phyloP scores from a whole-genome alignment of 2,113 vertebrate genomes.

The Podilymbus podiceps region DNA sequence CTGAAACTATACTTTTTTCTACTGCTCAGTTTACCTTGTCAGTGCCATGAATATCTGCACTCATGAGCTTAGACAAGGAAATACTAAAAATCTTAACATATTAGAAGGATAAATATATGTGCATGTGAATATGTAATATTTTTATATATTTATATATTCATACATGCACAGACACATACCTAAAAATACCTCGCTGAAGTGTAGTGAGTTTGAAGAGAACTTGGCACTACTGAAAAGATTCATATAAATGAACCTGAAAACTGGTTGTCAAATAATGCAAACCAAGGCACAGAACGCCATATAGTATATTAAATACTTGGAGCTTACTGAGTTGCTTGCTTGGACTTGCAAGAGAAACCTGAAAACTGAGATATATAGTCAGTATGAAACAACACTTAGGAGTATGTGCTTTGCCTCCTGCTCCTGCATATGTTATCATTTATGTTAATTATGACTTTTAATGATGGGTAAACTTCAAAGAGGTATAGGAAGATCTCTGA shows the following conservation, averaged over 20 bases:
- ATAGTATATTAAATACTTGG: conserved; percentile 33
- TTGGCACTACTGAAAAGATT: conserved; percentile 19
- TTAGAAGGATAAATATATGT: not conserved
- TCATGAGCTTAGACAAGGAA: not conserved
- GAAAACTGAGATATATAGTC: conserved; percentile 23
- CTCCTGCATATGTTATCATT: conserved; percentile 10
- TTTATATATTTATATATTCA: not conserved
- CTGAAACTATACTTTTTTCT: not conserved
- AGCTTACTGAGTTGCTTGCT: conserved; percentile 31
- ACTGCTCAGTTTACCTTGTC: not conserved
- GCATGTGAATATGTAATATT: not conserved
- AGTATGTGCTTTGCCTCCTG: not conserved
- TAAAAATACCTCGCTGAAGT: not conserved
- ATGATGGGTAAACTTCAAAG: not conserved
- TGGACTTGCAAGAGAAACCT: conserved; percentile 41
- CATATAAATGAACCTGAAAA: not conserved
- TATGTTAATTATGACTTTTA: conserved; percentile 13
- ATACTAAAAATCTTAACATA: not conserved
- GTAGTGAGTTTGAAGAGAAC: conserved; percentile 12
- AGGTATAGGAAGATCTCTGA: not conserved
- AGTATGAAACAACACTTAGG: not conserved
- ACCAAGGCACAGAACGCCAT: not conserved
- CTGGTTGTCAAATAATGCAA: conserved; percentile 37
- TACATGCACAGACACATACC: conserved; percentile 12
- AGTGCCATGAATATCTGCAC: not conserved